Percentiles rank a stretch among this genome's conserved stretches.
Evolutionary conservation across 2,888 invertebrate genomes (phyloP).

Genomic region (Thumatha senex): DNA sequence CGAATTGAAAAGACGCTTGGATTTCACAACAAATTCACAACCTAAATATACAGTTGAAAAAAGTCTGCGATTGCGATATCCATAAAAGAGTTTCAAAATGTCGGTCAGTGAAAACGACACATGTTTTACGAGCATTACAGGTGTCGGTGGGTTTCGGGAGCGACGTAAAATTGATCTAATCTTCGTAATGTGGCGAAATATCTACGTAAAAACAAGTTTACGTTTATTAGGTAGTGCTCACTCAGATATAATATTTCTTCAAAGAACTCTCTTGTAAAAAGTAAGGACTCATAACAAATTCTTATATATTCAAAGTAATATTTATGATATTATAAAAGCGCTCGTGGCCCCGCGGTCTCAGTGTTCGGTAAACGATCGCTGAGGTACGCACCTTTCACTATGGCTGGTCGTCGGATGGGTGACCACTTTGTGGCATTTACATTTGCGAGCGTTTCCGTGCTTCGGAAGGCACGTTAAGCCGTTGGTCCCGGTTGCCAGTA

Average conservation of each 20-base stretch:
- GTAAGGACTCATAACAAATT: too few relatives aligned
- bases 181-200: conserved; percentile 30
- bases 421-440: too few relatives aligned
- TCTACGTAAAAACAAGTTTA: conserved; percentile 31
- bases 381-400: too few relatives aligned
- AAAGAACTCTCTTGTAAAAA: too few relatives aligned
- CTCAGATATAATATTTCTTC: conserved; percentile 11
- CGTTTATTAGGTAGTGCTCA: conserved; percentile 16
- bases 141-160: conserved; percentile 32
- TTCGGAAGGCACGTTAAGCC: too few relatives aligned
- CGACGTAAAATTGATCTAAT: conserved; percentile 43
- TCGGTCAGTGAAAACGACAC: conserved; percentile 51
- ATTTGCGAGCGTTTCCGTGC: too few relatives aligned
- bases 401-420: too few relatives aligned
- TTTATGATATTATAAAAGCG: too few relatives aligned
- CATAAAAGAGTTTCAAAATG: conserved; percentile 47
- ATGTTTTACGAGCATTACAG: conserved; percentile 36
- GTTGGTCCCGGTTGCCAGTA: too few relatives aligned
- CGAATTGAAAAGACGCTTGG: background rate
- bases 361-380: too few relatives aligned
- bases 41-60: conserved; percentile 28
- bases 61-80: conserved; percentile 17
- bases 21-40: conserved; percentile 7
- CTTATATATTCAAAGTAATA: too few relatives aligned
- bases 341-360: too few relatives aligned